Conservation (phyloP, 2,113 vertebrate genomes). For the Macrotus californicus region DNA sequence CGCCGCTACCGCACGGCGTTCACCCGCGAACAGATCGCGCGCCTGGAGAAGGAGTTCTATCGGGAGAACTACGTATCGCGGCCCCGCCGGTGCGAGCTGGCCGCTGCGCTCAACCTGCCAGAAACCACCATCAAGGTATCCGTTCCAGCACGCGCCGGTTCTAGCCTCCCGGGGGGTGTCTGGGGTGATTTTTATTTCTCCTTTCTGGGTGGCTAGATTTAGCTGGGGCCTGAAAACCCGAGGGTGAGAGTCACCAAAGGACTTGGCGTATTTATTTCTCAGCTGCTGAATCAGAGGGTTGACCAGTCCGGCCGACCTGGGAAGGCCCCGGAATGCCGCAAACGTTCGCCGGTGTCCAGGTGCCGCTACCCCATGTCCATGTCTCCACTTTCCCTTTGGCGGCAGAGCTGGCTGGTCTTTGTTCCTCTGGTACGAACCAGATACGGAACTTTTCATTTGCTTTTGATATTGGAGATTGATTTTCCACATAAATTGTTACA, state of each 20-base stretch:
- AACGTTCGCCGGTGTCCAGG: neutral
- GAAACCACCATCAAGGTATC: conserved; percentile 98
- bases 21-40: conserved; percentile 90
- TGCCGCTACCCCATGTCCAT: neutral
- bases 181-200: neutral
- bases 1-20: conserved; percentile 92
- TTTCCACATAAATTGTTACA: conserved; percentile 38
- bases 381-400: neutral
- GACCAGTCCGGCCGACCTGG: neutral
- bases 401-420: conserved; percentile 28
- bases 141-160: neutral
- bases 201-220: neutral
- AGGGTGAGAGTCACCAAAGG: neutral
- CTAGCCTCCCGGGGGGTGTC: neutral
- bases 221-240: neutral
- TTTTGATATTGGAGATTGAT: conserved; percentile 34
- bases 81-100: conserved; percentile 95
- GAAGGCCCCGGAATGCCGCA: neutral
- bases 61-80: conserved; percentile 94
- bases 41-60: conserved; percentile 94
- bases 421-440: conserved; percentile 35
- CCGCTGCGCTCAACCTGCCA: conserved; percentile 94
- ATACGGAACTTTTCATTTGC: conserved; percentile 54
- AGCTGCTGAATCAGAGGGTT: neutral
- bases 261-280: conserved; percentile 2